These are phyloP conservation scores for Ceratina australensis DNA, from an alignment of 1,140 invertebrate genomes.

Conservation along the genomic window DNA sequence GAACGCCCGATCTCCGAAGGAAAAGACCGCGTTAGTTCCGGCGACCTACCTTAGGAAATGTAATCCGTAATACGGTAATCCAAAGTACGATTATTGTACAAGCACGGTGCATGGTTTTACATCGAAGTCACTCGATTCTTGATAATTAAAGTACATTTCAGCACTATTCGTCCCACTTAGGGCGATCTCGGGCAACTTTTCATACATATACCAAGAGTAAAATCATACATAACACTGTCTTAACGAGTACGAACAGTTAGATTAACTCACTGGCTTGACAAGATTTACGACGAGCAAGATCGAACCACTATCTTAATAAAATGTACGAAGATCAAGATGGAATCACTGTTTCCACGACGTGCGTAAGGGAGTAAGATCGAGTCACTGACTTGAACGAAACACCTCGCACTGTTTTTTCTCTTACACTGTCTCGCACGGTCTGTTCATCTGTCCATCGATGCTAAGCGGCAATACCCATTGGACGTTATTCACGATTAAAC, in stretches of 20 bases:
- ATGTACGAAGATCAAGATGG: too few species aligned
- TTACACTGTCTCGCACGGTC: not conserved
- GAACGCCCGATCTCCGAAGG: not conserved
- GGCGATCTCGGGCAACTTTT: too few species aligned
- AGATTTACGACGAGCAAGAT: too few species aligned
- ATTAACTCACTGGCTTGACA: too few species aligned
- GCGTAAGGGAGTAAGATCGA: not conserved
- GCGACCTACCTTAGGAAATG: constrained; percentile 24
- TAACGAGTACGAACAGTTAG: not conserved
- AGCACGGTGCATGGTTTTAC: constrained; percentile 33
- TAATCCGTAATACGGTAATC: constrained; percentile 46
- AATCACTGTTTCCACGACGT: too few species aligned
- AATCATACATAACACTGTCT: too few species aligned
- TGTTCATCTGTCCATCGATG: not conserved
- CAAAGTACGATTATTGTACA: constrained; percentile 27
- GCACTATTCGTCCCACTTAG: too few species aligned
- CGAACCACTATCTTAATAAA: too few species aligned
- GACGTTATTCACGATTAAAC: too few species aligned
- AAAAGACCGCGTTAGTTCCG: not conserved
- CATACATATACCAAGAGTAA: too few species aligned
- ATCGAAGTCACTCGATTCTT: constrained; percentile 32
- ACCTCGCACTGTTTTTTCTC: not conserved
- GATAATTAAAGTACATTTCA: not conserved
- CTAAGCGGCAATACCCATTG: too few species aligned
- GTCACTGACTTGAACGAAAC: not conserved